Conservation (phyloP, 1,140 invertebrate species). For the Drosophila bifasciata region DNA sequence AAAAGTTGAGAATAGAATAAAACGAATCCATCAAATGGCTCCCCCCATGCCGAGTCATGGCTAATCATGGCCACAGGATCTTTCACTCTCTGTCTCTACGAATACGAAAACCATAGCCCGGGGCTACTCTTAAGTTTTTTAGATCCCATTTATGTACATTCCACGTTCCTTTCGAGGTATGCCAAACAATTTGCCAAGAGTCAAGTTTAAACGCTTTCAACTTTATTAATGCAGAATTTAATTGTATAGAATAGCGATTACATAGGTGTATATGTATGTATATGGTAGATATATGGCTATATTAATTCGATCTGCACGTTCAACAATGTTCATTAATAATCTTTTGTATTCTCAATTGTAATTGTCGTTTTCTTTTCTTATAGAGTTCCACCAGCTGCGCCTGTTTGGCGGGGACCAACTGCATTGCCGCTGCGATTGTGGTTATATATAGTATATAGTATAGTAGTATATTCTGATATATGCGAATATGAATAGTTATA, state of each 20-base stretch:
- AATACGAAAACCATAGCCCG: constrained; percentile 1
- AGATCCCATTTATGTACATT: constrained; percentile 1
- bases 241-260: constrained; percentile 8
- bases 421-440: constrained; percentile 24
- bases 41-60: constrained; percentile 36
- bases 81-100: constrained; percentile 16
- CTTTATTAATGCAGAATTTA: constrained; percentile 55
- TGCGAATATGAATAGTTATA: constrained; percentile 40
- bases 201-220: constrained; percentile 39
- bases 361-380: constrained; percentile 37
- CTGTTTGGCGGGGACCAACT: constrained; percentile 62
- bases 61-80: constrained; percentile 49
- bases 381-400: constrained; percentile 19
- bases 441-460: constrained; percentile 16
- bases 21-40: constrained; percentile 25
- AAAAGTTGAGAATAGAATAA: constrained; percentile 30
- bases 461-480: constrained; percentile 15
- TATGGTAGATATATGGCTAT: constrained; percentile 21
- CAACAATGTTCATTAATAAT: constrained; percentile 10
- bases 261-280: constrained; percentile 26
- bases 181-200: not conserved
- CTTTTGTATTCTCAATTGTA: constrained; percentile 14
- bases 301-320: constrained; percentile 25
- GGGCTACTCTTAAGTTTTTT: not conserved
- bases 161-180: constrained; percentile 6